A percentile compares a stretch with the other conserved stretches of the same genome.
phyloP scores from a whole-genome alignment of 2,797 vertebrate genomes.

The Chloroceryle amazona region DNA sequence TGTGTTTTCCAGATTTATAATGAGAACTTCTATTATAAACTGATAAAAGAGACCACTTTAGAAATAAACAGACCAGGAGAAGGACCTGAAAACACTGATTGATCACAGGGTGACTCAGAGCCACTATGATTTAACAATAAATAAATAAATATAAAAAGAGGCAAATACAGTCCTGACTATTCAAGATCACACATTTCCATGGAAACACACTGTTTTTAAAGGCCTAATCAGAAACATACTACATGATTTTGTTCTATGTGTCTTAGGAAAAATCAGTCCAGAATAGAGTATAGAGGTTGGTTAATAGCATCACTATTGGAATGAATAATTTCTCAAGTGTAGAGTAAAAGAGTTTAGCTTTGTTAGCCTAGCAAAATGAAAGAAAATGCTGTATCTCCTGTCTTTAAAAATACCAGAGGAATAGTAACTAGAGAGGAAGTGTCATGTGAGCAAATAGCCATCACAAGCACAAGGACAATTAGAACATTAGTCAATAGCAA shows the following conservation, averaged over 20 bases:
- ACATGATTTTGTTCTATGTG: neutral
- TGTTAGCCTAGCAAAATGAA: neutral
- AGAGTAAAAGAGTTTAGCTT: neutral
- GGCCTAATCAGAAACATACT: neutral
- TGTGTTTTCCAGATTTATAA: neutral
- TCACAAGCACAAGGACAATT: neutral
- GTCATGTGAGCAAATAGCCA: neutral
- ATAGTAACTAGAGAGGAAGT: neutral
- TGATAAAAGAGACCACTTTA: neutral
- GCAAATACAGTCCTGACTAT: neutral
- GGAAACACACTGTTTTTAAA: neutral
- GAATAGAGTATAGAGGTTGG: neutral
- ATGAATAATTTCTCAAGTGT: neutral
- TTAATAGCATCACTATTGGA: neutral
- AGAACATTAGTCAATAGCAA: neutral
- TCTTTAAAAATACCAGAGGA: neutral
- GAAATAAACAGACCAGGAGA: neutral
- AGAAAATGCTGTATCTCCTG: neutral
- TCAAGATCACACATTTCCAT: neutral
- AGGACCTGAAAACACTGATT: neutral
- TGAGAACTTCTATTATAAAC: neutral
- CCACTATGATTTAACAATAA: neutral
- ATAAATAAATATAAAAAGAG: neutral
- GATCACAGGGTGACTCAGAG: conserved; percentile 24
- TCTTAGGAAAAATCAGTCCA: neutral